Evolutionary conservation across 2,888 invertebrate species (phyloP).

Genomic region (Phaonia tiefii): DNA sequence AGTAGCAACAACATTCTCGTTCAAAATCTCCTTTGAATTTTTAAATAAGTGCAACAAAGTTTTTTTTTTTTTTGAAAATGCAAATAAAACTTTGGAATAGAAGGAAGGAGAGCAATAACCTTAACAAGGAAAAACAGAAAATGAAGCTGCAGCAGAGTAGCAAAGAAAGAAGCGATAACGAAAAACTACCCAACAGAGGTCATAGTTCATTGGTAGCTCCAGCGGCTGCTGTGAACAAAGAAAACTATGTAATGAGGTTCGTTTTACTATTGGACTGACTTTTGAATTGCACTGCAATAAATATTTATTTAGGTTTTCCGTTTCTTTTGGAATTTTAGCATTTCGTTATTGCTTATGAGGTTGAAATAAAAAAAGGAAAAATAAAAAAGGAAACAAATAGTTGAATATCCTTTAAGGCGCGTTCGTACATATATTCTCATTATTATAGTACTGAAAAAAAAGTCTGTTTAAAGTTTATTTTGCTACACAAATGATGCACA

Average conservation of each 20-base stretch:
- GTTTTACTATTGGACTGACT: not conserved
- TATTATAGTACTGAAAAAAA: too few relatives aligned
- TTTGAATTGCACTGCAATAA: not conserved
- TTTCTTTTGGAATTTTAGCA: not conserved
- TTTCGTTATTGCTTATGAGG: too few relatives aligned
- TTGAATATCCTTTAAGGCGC: too few relatives aligned
- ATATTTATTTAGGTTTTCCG: not conserved
- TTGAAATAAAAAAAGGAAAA: too few relatives aligned
- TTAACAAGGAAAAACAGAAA: not conserved
- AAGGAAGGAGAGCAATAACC: slow-evolving; percentile 62
- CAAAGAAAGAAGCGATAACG: not conserved
- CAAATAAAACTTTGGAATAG: slow-evolving; percentile 32
- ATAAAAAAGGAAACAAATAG: too few relatives aligned
- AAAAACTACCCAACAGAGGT: slow-evolving; percentile 47
- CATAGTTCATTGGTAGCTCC: slow-evolving; percentile 64
- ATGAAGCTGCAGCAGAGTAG: not conserved
- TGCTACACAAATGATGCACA: too few relatives aligned
- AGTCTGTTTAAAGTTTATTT: too few relatives aligned
- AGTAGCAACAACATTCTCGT: slow-evolving; percentile 11
- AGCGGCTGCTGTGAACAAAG: not conserved
- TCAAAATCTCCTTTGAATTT: slow-evolving; percentile 57
- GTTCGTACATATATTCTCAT: too few relatives aligned
- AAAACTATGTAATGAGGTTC: not conserved
- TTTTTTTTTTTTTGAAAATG: not conserved
- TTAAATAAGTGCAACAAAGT: slow-evolving; percentile 63